A percentile compares a stretch with the other conserved stretches of the same genome.
Evolutionary conservation across 1,140 invertebrate genomes (phyloP).

Genomic region (Diploscapter pachys): DNA sequence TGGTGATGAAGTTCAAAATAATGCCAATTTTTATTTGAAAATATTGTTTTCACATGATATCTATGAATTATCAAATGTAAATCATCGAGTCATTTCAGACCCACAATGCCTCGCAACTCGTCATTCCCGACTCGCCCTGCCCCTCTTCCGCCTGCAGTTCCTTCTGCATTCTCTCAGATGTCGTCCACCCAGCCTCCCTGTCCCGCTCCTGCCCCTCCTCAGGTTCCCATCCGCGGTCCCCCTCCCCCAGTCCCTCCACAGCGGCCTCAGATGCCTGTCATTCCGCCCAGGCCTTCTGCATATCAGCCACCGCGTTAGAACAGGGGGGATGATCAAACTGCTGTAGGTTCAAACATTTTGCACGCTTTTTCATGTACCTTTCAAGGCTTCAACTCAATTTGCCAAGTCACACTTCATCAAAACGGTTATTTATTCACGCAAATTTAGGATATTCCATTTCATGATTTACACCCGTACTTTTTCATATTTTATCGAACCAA

Average conservation of each 20-base stretch:
- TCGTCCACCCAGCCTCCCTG: background rate
- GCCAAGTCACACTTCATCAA: no score
- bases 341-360: no score
- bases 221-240: slow-evolving; percentile 11
- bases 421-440: no score
- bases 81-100: background rate
- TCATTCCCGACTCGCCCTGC: slow-evolving; percentile 20
- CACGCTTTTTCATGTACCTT: no score
- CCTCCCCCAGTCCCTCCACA: slow-evolving; percentile 26
- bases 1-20: no score
- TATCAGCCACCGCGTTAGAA: no score
- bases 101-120: slow-evolving; percentile 8
- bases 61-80: slow-evolving; percentile 16
- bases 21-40: slow-evolving; percentile 10
- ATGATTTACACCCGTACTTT: no score
- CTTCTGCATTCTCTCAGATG: slow-evolving; percentile 13
- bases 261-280: slow-evolving; percentile 19
- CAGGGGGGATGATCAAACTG: no score
- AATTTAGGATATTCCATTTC: no score
- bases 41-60: slow-evolving; percentile 11
- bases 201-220: slow-evolving; percentile 14
- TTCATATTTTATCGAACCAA: no score
- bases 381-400: no score
- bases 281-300: slow-evolving; percentile 22
- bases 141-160: slow-evolving; percentile 4